Conservation (phyloP, 2,888 invertebrate genomes). For the Chydorus sphaericus region DNA sequence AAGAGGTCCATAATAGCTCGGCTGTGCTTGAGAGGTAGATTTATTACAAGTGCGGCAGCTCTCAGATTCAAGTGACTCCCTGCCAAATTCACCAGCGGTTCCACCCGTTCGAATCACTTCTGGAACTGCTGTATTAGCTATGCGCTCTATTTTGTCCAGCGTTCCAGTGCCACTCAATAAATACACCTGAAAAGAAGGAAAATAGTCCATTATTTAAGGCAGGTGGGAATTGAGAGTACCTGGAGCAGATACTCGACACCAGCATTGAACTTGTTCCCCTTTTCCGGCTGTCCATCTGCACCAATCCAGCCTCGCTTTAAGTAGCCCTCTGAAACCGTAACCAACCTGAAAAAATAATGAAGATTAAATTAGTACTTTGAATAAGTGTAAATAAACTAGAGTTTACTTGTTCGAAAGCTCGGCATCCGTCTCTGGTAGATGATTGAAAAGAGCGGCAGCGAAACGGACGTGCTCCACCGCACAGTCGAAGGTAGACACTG, state of each 20-base stretch:
- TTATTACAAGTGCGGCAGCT: conserved; percentile 10
- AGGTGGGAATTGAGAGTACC: neutral
- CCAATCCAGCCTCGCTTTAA: conserved; percentile 6
- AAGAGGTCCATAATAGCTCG: conserved; percentile 28
- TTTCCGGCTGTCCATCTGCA: neutral
- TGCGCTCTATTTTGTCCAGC: neutral
- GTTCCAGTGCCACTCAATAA: neutral
- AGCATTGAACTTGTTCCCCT: conserved; percentile 5
- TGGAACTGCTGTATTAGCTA: neutral
- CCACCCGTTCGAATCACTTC: conserved; percentile 1
- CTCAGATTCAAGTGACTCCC: neutral
- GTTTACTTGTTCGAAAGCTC: neutral
- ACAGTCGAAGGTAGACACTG: conserved; percentile 8
- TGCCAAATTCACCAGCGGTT: neutral
- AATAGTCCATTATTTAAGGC: no score
- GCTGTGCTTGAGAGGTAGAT: conserved; percentile 32
- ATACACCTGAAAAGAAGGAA: neutral
- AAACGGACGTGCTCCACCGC: conserved; percentile 2
- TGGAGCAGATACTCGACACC: conserved; percentile 1
- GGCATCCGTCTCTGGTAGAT: neutral
- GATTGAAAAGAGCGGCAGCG: neutral
- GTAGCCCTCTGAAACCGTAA: neutral
- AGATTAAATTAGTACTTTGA: neutral
- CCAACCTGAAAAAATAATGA: neutral
- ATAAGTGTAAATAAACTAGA: no score